Evolutionary conservation across 2,888 invertebrate genomes (phyloP).

Genomic region (Paralinhomoeus sp.): DNA sequence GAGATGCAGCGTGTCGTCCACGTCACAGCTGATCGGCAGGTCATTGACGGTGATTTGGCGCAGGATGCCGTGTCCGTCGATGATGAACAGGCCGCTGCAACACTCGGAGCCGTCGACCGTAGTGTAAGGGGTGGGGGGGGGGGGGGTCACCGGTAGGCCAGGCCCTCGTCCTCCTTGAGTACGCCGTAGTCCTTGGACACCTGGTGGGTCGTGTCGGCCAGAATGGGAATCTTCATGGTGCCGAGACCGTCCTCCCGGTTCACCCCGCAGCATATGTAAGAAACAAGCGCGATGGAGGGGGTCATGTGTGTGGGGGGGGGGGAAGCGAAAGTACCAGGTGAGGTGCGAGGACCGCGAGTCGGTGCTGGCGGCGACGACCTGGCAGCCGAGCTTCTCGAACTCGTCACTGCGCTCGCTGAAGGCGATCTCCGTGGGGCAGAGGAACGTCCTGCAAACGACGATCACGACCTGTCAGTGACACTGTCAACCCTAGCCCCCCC

Average conservation of each 20-base stretch:
- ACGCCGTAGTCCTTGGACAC: constrained; percentile 71
- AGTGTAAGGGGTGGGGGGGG: too few species aligned
- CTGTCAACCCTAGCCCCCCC: too few species aligned
- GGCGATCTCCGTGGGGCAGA: constrained; percentile 63
- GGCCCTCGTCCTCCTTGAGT: constrained; percentile 65
- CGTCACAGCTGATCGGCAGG: constrained; percentile 71
- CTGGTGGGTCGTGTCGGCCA: constrained; percentile 69
- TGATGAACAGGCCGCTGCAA: constrained; percentile 69
- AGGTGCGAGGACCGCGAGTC: constrained; percentile 90
- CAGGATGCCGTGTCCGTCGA: constrained; percentile 59
- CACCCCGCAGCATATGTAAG: constrained; percentile 31
- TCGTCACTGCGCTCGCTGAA: constrained; percentile 62
- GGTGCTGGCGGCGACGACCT: constrained; percentile 70
- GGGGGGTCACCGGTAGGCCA: constrained; percentile 42
- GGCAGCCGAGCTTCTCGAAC: constrained; percentile 51
- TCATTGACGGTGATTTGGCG: constrained; percentile 90
- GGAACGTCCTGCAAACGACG: constrained; percentile 35
- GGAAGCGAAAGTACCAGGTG: constrained; percentile 45
- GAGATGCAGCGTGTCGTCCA: constrained; percentile 61
- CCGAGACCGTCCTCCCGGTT: constrained; percentile 74
- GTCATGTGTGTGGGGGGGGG: too few species aligned
- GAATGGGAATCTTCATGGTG: constrained; percentile 70
- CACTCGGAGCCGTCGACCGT: constrained; percentile 1
- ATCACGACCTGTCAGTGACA: too few species aligned
- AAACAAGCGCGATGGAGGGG: too few species aligned